These are phyloP conservation scores for Podarcis muralis DNA, from an alignment of 2,113 vertebrate species.

Conservation along the genomic window DNA sequence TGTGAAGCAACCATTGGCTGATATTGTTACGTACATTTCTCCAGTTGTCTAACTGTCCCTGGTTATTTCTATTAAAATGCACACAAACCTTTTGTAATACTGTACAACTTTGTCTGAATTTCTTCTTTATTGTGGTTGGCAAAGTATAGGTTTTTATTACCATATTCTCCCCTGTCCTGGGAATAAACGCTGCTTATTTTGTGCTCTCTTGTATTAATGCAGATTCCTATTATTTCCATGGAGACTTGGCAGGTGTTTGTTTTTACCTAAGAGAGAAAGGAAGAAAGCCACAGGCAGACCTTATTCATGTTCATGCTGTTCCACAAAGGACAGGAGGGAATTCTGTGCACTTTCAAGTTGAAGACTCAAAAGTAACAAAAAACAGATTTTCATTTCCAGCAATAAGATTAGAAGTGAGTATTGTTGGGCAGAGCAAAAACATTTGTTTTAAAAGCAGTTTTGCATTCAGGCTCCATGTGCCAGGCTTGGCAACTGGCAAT, in stretches of 20 bases:
- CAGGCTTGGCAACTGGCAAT: background rate
- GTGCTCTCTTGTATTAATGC: background rate
- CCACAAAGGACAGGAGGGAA: constrained; percentile 1
- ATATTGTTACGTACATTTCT: background rate
- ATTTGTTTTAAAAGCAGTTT: background rate
- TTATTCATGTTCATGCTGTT: constrained; percentile 6
- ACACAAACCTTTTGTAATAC: background rate
- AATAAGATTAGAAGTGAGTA: background rate
- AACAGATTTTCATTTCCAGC: background rate
- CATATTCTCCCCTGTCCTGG: background rate
- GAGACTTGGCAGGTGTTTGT: background rate
- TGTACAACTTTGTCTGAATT: background rate
- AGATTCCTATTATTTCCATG: background rate
- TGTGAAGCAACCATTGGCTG: background rate
- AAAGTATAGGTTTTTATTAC: background rate
- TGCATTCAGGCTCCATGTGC: fast-evolving
- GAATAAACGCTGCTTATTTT: background rate
- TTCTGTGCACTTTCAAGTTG: background rate
- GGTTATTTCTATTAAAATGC: background rate
- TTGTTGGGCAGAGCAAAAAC: background rate
- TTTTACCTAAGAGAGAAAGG: constrained; percentile 12
- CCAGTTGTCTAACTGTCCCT: background rate
- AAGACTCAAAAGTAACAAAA: constrained; percentile 22
- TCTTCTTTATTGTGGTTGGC: background rate
- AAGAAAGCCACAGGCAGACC: background rate